Conservation (phyloP, 2,888 invertebrate species). For the Heliconius sara region DNA sequence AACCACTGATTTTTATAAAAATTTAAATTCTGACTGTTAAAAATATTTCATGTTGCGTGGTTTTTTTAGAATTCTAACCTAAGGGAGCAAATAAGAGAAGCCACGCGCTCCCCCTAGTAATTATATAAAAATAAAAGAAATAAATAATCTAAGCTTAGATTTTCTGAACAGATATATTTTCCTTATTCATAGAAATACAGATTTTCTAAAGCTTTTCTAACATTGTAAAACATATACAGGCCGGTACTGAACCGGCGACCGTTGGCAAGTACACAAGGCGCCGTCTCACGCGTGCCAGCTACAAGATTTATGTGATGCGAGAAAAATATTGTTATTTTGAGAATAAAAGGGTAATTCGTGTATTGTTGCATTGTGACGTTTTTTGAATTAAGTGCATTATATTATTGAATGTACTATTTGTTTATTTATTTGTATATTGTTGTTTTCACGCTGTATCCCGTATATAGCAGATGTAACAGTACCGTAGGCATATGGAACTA, state of each 20-base stretch:
- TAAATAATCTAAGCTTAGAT: background rate
- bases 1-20: no score
- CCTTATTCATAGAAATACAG: background rate
- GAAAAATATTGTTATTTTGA: conserved; percentile 34
- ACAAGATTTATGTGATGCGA: conserved; percentile 51
- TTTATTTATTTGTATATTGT: no score
- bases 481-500: no score
- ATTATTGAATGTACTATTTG: background rate
- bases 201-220: conserved; percentile 4
- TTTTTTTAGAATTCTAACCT: no score
- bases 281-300: conserved; percentile 43
- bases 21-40: no score
- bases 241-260: conserved; percentile 49
- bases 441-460: no score
- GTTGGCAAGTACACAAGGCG: conserved; percentile 52
- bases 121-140: background rate
- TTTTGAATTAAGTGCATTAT: background rate
- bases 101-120: no score
- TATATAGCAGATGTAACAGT: no score
- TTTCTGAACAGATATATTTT: no score
- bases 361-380: conserved; percentile 18
- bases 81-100: no score
- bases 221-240: conserved; percentile 6
- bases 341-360: conserved; percentile 9
- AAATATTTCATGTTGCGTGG: no score